These are phyloP conservation scores for Drosophila monieri DNA, from an alignment of 2,888 invertebrate species.

Conservation along the genomic window DNA sequence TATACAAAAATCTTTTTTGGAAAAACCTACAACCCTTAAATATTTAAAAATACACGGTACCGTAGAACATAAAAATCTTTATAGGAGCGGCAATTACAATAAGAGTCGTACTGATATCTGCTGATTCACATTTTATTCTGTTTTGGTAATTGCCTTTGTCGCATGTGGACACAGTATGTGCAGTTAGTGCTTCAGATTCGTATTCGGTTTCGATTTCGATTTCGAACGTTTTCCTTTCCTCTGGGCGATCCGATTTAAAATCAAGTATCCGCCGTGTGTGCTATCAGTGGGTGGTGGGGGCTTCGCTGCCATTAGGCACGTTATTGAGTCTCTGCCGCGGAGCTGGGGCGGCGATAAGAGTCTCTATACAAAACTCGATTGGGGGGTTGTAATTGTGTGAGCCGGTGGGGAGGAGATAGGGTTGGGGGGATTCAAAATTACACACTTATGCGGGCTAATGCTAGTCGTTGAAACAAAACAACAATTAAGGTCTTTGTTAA, in stretches of 20 bases:
- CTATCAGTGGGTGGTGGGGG: conserved; percentile 35
- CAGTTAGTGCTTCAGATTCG: conserved; percentile 21
- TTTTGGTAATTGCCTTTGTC: conserved; percentile 37
- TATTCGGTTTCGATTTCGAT: conserved; percentile 19
- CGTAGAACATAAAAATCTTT: background rate
- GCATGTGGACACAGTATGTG: conserved; percentile 32
- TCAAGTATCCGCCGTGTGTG: conserved; percentile 43
- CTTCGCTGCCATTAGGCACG: conserved; percentile 59
- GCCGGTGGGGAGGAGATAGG: background rate
- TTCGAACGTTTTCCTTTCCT: conserved; percentile 24
- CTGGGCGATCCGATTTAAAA: conserved; percentile 46
- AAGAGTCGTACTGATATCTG: conserved; percentile 44
- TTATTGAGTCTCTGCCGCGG: conserved; percentile 60
- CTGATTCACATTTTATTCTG: background rate
- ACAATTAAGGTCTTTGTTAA: conserved; percentile 54
- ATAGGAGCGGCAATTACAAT: conserved; percentile 15
- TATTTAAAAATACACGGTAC: background rate
- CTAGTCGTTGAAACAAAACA: conserved; percentile 42
- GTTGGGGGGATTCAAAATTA: conserved; percentile 51
- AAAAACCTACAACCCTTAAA: background rate
- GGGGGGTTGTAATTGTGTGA: conserved; percentile 25
- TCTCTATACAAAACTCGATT: conserved; percentile 38
- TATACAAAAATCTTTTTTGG: background rate
- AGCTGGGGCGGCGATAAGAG: conserved; percentile 57
- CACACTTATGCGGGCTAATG: conserved; percentile 51